phyloP scores from a whole-genome alignment of 1,140 invertebrate species.

The Anagrus nilaparvatae region DNA sequence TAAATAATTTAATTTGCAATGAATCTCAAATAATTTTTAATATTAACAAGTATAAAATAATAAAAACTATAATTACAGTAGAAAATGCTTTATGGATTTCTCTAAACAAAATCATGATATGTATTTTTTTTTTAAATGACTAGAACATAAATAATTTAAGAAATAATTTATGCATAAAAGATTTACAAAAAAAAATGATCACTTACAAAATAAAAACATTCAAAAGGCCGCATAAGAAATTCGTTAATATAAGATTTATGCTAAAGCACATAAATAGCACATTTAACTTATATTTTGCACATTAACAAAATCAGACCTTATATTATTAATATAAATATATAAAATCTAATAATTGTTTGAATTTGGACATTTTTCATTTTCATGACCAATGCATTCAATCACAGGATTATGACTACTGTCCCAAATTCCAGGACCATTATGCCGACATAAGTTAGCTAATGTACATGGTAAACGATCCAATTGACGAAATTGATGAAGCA shows the following conservation, averaged over 20 bases:
- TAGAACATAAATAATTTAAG: neutral
- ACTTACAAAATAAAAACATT: no score
- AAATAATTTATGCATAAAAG: no score
- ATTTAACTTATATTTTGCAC: neutral
- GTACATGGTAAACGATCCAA: constrained; percentile 79
- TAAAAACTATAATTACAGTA: constrained; percentile 15
- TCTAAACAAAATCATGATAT: no score
- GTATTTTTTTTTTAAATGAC: neutral
- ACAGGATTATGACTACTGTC: constrained; percentile 77
- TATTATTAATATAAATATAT: no score
- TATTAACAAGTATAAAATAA: neutral
- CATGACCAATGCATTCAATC: constrained; percentile 54
- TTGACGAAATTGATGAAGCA: constrained; percentile 81
- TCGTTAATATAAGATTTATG: no score
- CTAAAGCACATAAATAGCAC: no score
- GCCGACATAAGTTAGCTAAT: constrained; percentile 71
- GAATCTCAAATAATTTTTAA: no score
- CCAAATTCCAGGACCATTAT: constrained; percentile 87
- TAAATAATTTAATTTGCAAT: no score
- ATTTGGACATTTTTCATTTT: constrained; percentile 31
- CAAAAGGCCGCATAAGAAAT: no score
- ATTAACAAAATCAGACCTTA: neutral
- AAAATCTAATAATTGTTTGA: constrained; percentile 36
- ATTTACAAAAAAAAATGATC: no score
- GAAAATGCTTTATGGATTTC: neutral